Percentiles rank a stretch among this genome's conserved stretches.
These are phyloP conservation scores for Drosophila fuyamai DNA, from an alignment of 1,140 invertebrate species.

Conservation along the genomic window DNA sequence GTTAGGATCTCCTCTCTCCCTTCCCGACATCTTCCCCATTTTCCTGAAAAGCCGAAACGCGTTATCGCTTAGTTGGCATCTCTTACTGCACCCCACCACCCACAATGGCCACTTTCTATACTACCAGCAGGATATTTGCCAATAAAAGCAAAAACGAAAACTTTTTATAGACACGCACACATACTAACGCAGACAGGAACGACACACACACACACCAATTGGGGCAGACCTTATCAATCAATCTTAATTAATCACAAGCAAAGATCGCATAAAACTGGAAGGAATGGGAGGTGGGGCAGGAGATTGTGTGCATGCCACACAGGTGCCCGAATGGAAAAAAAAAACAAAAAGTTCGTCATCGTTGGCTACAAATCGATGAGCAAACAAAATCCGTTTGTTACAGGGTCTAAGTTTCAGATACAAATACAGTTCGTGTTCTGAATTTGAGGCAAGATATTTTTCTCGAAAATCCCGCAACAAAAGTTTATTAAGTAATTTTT, in stretches of 20 bases:
- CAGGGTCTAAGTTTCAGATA: conserved; percentile 9
- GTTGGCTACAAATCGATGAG: conserved; percentile 68
- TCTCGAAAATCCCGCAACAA: no score
- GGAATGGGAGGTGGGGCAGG: neutral
- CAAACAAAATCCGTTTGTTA: conserved; percentile 23
- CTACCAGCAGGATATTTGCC: conserved; percentile 81
- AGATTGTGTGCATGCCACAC: conserved; percentile 49
- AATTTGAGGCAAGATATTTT: neutral
- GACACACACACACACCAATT: conserved; percentile 36
- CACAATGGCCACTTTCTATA: conserved; percentile 1
- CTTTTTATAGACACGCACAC: conserved; percentile 76
- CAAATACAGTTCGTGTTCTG: neutral
- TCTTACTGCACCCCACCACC: conserved; percentile 19
- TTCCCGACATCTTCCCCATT: neutral
- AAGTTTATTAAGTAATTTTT: neutral
- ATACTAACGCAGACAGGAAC: conserved; percentile 13
- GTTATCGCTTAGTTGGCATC: conserved; percentile 73
- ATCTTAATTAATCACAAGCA: conserved; percentile 83
- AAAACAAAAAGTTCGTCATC: conserved; percentile 54
- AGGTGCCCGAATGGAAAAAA: conserved; percentile 56
- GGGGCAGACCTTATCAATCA: conserved; percentile 76
- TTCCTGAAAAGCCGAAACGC: conserved; percentile 63
- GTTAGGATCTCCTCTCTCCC: conserved; percentile 56
- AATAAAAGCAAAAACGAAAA: conserved; percentile 77
- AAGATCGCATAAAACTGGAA: conserved; percentile 73